Conservation (phyloP, 2,888 invertebrate species). For the Uropetala carovei region DNA sequence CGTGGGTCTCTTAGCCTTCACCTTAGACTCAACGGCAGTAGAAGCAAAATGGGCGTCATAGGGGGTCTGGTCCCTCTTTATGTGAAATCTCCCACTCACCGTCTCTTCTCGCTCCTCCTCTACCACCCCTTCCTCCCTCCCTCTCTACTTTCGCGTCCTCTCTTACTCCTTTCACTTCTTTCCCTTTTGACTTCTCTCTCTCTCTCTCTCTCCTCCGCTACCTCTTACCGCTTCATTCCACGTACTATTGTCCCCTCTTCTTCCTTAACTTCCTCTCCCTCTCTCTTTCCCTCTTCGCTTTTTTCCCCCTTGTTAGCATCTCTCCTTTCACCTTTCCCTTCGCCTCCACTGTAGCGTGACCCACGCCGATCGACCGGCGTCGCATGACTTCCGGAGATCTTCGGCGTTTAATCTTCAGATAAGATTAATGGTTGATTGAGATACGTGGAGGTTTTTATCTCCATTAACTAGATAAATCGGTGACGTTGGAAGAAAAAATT, state of each 20-base stretch:
- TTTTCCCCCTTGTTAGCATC: neutral
- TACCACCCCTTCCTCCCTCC: neutral
- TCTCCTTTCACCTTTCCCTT: neutral
- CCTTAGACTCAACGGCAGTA: neutral
- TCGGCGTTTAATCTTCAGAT: constrained; percentile 15
- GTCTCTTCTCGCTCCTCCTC: neutral
- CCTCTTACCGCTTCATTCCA: neutral
- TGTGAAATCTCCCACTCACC: neutral
- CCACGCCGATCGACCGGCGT: neutral
- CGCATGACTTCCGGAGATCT: neutral
- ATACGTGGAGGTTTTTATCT: constrained; percentile 18
- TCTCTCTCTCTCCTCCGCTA: neutral
- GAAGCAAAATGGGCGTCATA: neutral
- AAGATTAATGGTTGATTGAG: constrained; percentile 32
- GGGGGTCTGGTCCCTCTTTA: neutral
- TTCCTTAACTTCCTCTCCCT: neutral
- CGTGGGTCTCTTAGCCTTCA: neutral
- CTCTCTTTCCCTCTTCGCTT: neutral
- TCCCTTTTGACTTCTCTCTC: neutral
- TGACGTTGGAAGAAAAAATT: neutral
- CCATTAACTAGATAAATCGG: constrained; percentile 24
- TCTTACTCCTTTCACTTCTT: neutral
- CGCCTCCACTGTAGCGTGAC: neutral
- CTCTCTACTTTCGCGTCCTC: neutral
- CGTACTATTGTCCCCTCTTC: neutral